Conservation (phyloP, 2,888 invertebrate species). For the Crocallis elinguaria region DNA sequence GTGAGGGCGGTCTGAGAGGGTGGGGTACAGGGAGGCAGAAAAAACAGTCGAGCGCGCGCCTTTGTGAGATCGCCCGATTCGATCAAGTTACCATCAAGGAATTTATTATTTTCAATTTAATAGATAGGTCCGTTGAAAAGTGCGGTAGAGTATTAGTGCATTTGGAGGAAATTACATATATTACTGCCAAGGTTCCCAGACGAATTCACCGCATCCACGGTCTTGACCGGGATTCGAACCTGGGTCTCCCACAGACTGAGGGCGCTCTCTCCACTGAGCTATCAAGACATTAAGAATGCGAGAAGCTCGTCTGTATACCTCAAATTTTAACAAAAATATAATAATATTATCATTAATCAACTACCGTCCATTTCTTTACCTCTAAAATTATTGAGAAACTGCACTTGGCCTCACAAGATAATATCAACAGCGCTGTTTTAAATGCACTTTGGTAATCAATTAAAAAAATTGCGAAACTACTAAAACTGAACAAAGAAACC, state of each 20-base stretch:
- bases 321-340: slow-evolving; percentile 1
- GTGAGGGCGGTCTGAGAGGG: slow-evolving; percentile 76
- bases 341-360: slow-evolving; percentile 24
- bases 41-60: slow-evolving; percentile 74
- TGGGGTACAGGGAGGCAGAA: slow-evolving; percentile 64
- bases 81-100: slow-evolving; percentile 76
- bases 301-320: slow-evolving; percentile 53
- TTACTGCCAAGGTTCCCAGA: slow-evolving; percentile 43
- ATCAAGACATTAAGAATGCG: slow-evolving; percentile 80
- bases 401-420: too few relatives aligned
- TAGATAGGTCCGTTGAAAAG: slow-evolving; percentile 55
- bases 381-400: slow-evolving; percentile 4
- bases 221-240: slow-evolving; percentile 85
- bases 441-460: slow-evolving; percentile 13
- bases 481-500: slow-evolving; percentile 24
- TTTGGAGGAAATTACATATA: slow-evolving; percentile 31
- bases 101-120: slow-evolving; percentile 70
- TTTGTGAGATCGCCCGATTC: slow-evolving; percentile 78
- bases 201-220: slow-evolving; percentile 64
- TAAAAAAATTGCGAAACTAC: slow-evolving; percentile 17
- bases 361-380: slow-evolving; percentile 53
- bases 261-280: slow-evolving; percentile 83
- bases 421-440: slow-evolving; percentile 1
- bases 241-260: slow-evolving; percentile 75
- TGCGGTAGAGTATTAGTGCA: slow-evolving; percentile 51